Conservation (phyloP, 2,113 vertebrate species). For the Stercorarius parasiticus region DNA sequence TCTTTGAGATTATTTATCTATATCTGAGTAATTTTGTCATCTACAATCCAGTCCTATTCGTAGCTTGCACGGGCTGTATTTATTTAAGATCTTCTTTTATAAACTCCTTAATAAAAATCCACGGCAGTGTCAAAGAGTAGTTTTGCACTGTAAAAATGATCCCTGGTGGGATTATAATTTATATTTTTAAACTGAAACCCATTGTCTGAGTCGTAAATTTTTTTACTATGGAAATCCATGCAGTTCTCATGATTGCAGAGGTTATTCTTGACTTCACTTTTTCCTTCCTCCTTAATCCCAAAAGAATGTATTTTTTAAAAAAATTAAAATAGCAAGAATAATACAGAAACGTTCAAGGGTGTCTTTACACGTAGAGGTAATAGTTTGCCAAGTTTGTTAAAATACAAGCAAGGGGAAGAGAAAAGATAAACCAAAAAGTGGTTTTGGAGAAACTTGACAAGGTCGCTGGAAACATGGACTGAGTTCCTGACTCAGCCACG, state of each 20-base stretch:
- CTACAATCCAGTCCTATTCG: constrained; percentile 29
- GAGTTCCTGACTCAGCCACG: background rate
- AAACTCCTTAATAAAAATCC: constrained; percentile 44
- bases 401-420: background rate
- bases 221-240: background rate
- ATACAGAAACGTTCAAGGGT: background rate
- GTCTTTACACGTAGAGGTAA: background rate
- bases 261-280: background rate
- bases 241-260: background rate
- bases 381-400: background rate
- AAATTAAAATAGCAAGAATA: background rate
- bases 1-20: background rate
- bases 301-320: background rate
- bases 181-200: constrained; percentile 31
- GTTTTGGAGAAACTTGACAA: background rate
- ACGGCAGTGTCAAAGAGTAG: background rate
- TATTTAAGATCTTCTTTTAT: constrained; percentile 60
- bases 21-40: constrained; percentile 18
- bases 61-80: constrained; percentile 58
- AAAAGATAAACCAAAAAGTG: background rate
- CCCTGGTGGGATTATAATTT: constrained; percentile 36
- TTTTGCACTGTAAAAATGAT: constrained; percentile 17
- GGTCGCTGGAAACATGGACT: background rate
- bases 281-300: background rate
- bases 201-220: constrained; percentile 29